Base-by-base conservation (phyloP, 2,113 vertebrate genomes). In the Tiliqua scincoides region DNA sequence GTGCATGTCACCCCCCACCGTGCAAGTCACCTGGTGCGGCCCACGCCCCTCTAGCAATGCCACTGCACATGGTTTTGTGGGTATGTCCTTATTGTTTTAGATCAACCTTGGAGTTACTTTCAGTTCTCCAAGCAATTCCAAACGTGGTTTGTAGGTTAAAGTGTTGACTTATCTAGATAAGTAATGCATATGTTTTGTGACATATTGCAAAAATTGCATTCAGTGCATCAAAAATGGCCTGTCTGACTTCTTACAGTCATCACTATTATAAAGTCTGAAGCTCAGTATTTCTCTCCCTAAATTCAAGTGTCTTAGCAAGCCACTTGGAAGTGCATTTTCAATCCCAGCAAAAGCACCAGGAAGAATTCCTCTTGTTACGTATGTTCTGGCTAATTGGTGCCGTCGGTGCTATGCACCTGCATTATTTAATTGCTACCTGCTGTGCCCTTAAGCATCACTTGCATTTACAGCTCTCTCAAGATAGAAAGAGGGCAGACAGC, bases 401-500 rank as follows among this genome's bases (percentile, higher is more conserved):
- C 72, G 67, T 30, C 63, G 37, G 62, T n/a, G 37, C 71, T 84
- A 81, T 82, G 35, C 62, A 57, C 40, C 73, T 78, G 59, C 35
- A 23, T 73, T 27, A 40, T 70, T 70, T 40, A 57, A 77, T 57
- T 30, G 11, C 32, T 77, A 57, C 62, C 83, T 67, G 30, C 23
- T 68, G 2, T 73, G 35, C 30, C 0, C 67, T 57, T 63, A 81
- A 0, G 0, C 40, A 14, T 63, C 25, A 79, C 65, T 70, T 43
- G 11, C 48, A n/a, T 71, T 85, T 70, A 18, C 23, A 23, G 37
- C 73, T 76, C 52, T 77, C 74, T 82, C 83, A 43, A 77, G 6
- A 48, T 37, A 87, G 83, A 59, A 59, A 8, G 84, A 87, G 20
- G 52, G 57, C 63, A 43, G 25, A 52, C 79, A 82, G 77, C 32